Conservation (phyloP, 1,140 invertebrate genomes). For the Penaeus japonicus region DNA sequence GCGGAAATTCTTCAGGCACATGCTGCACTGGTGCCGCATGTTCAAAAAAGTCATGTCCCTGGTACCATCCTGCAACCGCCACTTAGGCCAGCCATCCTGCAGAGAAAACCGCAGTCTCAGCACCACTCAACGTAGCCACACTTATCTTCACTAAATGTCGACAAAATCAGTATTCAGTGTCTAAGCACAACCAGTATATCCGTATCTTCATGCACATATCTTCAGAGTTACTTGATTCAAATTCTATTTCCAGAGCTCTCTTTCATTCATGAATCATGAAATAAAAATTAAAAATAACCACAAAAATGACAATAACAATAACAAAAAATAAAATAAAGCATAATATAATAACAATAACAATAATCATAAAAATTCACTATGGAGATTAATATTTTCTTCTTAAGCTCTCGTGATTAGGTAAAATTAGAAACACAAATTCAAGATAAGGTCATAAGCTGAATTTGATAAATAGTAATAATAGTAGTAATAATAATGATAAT, state of each 20-base stretch:
- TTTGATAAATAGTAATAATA: too few species aligned
- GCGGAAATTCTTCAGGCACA: conserved; percentile 46
- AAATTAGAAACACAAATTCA: too few species aligned
- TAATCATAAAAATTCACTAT: too few species aligned
- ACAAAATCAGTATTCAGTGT: conserved; percentile 12
- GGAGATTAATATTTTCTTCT: too few species aligned
- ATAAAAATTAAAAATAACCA: not conserved
- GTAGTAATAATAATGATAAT: too few species aligned
- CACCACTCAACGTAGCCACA: conserved; percentile 31
- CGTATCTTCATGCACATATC: conserved; percentile 23
- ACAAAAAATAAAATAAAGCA: too few species aligned
- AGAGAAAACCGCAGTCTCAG: conserved; percentile 56
- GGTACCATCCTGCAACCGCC: conserved; percentile 36
- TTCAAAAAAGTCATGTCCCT: conserved; percentile 17
- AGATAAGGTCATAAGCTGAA: too few species aligned
- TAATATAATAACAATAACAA: too few species aligned
- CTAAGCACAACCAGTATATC: not conserved
- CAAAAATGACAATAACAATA: too few species aligned
- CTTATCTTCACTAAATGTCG: conserved; percentile 10
- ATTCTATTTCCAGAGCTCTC: not conserved
- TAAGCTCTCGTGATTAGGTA: too few species aligned
- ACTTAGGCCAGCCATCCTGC: conserved; percentile 44
- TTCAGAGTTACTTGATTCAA: not conserved
- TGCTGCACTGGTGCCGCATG: conserved; percentile 33
- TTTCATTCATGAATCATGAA: not conserved